Conservation (phyloP, 2,888 invertebrate species). For the Calliphora vomitoria region DNA sequence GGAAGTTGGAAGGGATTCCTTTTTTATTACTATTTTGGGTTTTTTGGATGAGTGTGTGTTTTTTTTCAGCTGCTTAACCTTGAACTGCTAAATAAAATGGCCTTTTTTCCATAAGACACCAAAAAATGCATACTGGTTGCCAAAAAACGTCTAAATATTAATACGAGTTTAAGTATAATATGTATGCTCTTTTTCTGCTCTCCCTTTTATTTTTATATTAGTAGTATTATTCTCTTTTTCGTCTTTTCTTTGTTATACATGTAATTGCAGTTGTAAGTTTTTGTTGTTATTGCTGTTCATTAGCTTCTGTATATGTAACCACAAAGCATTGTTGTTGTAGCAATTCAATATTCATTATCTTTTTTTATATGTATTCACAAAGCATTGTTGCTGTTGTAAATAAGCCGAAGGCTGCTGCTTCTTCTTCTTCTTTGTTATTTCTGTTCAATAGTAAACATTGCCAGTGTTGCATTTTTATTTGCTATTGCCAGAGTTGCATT, state of each 20-base stretch:
- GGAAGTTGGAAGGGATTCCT: neutral
- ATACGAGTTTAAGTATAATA: neutral
- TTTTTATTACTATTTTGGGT: neutral
- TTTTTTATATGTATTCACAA: no score
- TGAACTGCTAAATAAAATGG: conserved; percentile 22
- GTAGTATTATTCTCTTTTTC: neutral
- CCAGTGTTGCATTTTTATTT: no score
- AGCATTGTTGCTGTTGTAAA: no score
- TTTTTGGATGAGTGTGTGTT: neutral
- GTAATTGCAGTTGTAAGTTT: no score
- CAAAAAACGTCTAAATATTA: neutral
- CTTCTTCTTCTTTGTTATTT: neutral
- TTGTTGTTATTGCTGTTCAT: no score
- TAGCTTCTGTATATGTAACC: no score
- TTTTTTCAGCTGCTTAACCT: conserved; percentile 2
- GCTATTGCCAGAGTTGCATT: neutral
- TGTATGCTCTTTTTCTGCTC: neutral
- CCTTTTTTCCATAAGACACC: neutral
- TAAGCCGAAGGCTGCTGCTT: no score
- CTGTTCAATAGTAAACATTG: no score
- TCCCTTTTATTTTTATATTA: neutral
- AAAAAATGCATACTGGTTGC: conserved; percentile 16
- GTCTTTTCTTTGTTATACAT: neutral
- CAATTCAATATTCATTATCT: no score
- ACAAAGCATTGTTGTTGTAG: no score